Evolutionary conservation across 2,797 vertebrate species (phyloP).

Genomic region (Gymnothorax reevesii): DNA sequence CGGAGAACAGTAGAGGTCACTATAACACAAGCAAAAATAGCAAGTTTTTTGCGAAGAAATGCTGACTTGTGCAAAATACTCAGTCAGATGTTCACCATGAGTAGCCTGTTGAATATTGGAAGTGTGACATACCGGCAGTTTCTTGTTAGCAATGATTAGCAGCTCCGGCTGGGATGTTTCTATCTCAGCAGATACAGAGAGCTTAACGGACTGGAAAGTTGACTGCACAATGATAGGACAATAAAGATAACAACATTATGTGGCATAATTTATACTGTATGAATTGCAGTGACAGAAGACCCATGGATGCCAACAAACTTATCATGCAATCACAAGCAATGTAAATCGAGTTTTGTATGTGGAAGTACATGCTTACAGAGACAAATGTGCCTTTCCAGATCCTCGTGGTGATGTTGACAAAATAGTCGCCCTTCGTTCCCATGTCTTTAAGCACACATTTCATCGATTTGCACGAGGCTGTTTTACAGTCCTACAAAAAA

Average conservation of each 20-base stretch:
- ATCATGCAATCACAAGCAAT: neutral
- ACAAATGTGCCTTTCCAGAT: slow-evolving; percentile 88
- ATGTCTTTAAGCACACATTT: slow-evolving; percentile 79
- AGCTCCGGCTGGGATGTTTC: slow-evolving; percentile 77
- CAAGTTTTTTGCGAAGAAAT: neutral
- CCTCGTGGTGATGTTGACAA: slow-evolving; percentile 80
- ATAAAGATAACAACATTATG: neutral
- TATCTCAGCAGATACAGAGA: slow-evolving; percentile 72
- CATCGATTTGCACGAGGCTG: slow-evolving; percentile 70
- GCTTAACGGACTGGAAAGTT: slow-evolving; percentile 76
- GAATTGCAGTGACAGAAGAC: neutral
- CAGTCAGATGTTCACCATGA: neutral
- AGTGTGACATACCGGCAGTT: slow-evolving; percentile 71
- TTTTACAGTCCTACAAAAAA: slow-evolving; percentile 77
- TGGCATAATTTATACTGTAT: neutral
- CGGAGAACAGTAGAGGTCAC: neutral
- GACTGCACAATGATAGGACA: slow-evolving; percentile 62
- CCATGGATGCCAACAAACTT: neutral
- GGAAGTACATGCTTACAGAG: slow-evolving; percentile 67
- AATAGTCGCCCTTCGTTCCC: slow-evolving; percentile 71
- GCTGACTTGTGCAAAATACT: neutral
- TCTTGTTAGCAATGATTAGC: slow-evolving; percentile 73
- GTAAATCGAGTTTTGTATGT: neutral
- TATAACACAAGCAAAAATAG: neutral
- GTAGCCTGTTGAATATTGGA: neutral